A percentile compares a stretch with the other conserved stretches of the same genome.
These are phyloP conservation scores for Microcebus lehilahytsara DNA, from an alignment of 2,113 vertebrate species.

Conservation along the genomic window DNA sequence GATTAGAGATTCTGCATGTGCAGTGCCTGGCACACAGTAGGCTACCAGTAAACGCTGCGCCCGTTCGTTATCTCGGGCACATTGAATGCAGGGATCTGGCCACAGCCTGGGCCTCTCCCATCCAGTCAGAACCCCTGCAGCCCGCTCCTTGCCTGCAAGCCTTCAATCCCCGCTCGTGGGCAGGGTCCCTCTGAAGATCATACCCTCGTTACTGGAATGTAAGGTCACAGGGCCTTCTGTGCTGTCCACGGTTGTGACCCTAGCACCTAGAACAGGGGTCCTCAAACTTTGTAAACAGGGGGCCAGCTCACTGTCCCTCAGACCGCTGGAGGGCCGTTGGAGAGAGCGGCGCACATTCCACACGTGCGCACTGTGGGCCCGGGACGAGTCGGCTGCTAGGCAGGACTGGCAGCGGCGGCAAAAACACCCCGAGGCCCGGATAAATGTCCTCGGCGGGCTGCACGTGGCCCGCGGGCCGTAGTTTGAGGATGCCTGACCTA, in stretches of 20 bases:
- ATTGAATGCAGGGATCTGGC: fast-evolving
- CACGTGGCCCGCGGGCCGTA: no score
- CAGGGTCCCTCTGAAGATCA: not conserved
- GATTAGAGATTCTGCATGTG: fast-evolving
- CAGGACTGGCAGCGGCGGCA: no score
- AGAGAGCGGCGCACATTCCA: no score
- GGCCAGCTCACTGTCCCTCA: no score
- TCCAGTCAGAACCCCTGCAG: not conserved
- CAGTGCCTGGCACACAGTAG: not conserved
- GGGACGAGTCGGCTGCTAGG: no score
- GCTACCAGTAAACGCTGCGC: fast-evolving
- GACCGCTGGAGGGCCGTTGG: no score
- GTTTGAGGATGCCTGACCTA: not conserved
- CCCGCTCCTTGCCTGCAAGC: not conserved
- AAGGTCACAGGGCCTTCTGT: not conserved
- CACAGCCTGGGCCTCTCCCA: not conserved
- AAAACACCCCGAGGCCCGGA: no score
- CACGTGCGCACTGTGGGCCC: no score
- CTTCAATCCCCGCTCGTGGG: fast-evolving
- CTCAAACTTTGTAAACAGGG: no score
- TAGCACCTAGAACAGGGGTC: not conserved
- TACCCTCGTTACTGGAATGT: not conserved
- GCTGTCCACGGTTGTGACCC: not conserved
- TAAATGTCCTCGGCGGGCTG: no score
- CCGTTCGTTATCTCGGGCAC: not conserved